A percentile compares a stretch with the other conserved stretches of the same genome.
Conservation (phyloP, 1,140 invertebrate species). For the Cheumatopsyche charites region DNA sequence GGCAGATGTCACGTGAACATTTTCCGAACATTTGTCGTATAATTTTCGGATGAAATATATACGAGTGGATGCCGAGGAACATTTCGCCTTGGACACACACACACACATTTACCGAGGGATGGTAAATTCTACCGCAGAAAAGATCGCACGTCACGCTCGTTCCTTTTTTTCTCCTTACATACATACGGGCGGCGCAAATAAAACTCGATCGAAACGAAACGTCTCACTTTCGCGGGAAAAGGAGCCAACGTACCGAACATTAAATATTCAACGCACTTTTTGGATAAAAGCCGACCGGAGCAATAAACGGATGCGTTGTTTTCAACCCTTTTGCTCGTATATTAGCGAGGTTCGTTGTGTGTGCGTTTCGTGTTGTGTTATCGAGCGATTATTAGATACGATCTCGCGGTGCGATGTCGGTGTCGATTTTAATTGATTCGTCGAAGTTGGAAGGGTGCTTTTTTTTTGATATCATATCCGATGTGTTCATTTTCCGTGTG, state of each 20-base stretch:
- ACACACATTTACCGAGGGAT: neutral
- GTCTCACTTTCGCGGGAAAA: neutral
- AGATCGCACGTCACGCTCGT: constrained; percentile 1
- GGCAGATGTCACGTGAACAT: neutral
- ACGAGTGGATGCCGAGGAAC: constrained; percentile 6
- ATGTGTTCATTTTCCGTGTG: too few relatives aligned
- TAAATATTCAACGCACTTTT: constrained; percentile 19
- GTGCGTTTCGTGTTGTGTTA: too few relatives aligned
- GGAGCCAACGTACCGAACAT: neutral
- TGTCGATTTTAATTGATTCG: too few relatives aligned
- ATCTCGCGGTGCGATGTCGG: too few relatives aligned
- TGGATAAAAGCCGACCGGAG: neutral
- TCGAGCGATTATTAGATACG: too few relatives aligned
- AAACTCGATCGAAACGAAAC: constrained; percentile 19
- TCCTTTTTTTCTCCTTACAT: neutral
- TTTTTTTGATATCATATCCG: too few relatives aligned
- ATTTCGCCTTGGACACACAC: neutral
- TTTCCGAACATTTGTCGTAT: constrained; percentile 23
- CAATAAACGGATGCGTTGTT: neutral
- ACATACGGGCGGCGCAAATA: constrained; percentile 3
- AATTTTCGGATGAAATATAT: constrained; percentile 19
- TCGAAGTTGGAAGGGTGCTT: neutral
- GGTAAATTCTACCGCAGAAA: neutral
- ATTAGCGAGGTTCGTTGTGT: too few relatives aligned
- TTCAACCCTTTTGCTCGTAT: too few relatives aligned